Percentiles rank a stretch among this genome's conserved stretches.
Conservation (phyloP, 2,888 invertebrate genomes). For the Smittia aterrima region DNA sequence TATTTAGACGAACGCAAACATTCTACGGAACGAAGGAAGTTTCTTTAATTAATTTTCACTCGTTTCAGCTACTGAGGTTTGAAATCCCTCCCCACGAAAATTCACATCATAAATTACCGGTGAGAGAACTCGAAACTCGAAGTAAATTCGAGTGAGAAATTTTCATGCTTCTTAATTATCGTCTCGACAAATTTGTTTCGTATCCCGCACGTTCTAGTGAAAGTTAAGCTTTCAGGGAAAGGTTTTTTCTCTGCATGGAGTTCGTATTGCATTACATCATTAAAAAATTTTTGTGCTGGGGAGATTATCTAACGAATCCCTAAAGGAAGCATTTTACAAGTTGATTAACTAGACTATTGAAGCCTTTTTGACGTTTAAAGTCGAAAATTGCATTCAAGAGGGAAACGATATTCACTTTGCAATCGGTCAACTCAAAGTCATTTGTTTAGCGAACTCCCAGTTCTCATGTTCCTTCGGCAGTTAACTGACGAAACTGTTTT, state of each 20-base stretch:
- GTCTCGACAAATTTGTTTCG: not conserved
- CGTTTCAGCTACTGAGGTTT: not conserved
- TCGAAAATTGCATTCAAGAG: not conserved
- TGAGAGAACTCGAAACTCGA: too few species aligned
- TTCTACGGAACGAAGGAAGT: not conserved
- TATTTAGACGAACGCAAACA: too few species aligned
- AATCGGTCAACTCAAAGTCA: too few species aligned
- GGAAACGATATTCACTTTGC: not conserved
- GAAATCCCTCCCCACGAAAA: not conserved
- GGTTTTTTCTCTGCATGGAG: not conserved
- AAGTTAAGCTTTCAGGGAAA: not conserved
- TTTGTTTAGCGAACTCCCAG: too few species aligned
- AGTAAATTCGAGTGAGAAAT: not conserved
- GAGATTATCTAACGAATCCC: not conserved
- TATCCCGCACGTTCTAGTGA: not conserved
- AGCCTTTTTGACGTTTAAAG: not conserved
- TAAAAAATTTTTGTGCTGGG: constrained; percentile 18
- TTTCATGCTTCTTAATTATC: constrained; percentile 7
- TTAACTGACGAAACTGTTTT: too few species aligned
- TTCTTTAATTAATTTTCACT: constrained; percentile 24
- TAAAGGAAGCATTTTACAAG: not conserved
- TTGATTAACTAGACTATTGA: not conserved
- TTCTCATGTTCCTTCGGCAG: too few species aligned
- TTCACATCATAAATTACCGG: constrained; percentile 24
- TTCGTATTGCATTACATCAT: constrained; percentile 27